Percentiles rank a stretch among this genome's conserved stretches.
Conservation (phyloP, 2,797 vertebrate genomes). For the Neoniphon sammara region DNA sequence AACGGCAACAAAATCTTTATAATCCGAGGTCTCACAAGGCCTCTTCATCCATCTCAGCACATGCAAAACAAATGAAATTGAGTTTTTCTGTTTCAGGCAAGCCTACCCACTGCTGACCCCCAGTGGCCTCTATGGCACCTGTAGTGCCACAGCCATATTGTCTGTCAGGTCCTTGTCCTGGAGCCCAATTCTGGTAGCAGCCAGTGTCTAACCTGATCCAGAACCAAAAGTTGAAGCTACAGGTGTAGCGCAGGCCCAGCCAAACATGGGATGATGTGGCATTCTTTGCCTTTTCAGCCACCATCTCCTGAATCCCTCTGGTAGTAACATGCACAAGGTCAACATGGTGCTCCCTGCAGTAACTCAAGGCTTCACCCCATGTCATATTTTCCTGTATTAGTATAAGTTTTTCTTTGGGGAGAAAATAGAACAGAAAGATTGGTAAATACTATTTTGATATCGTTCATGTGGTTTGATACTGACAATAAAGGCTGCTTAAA, state of each 20-base stretch:
- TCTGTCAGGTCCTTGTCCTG: constrained; percentile 56
- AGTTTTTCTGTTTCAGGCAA: constrained; percentile 64
- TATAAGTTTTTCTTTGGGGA: constrained; percentile 62
- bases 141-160: constrained; percentile 59
- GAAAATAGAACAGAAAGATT: constrained; percentile 21
- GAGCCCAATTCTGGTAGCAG: constrained; percentile 79
- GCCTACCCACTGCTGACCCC: constrained; percentile 77
- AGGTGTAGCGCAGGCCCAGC: constrained; percentile 77
- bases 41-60: constrained; percentile 31
- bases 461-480: no score
- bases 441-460: not conserved
- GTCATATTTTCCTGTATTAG: constrained; percentile 74
- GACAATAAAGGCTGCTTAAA: not conserved
- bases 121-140: constrained; percentile 75
- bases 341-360: constrained; percentile 72
- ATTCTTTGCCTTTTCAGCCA: constrained; percentile 45
- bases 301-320: constrained; percentile 61
- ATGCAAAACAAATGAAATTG: constrained; percentile 74
- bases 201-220: constrained; percentile 61
- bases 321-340: constrained; percentile 71
- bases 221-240: constrained; percentile 76
- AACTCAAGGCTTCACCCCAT: constrained; percentile 74
- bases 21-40: not conserved
- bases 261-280: constrained; percentile 73
- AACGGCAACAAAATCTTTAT: not conserved